Percentiles rank a stretch among this genome's conserved stretches.
Conservation (phyloP, 2,113 vertebrate species). For the Bombycilla garrulus region DNA sequence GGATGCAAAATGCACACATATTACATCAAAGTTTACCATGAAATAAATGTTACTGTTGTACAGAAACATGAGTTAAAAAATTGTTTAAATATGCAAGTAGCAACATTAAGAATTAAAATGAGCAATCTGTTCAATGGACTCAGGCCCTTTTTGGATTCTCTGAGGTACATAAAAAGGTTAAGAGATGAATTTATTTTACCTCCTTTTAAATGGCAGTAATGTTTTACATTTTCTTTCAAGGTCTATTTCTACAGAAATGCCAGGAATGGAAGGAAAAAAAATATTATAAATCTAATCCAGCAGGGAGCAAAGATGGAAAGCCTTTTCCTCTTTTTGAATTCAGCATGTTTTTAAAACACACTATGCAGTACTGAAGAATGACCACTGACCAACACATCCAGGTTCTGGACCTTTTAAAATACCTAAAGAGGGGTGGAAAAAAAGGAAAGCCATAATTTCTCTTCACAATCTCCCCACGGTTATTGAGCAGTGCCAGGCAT, state of each 20-base stretch:
- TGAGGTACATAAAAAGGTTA: constrained; percentile 1
- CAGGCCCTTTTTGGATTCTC: neutral
- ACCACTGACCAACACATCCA: neutral
- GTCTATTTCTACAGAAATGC: neutral
- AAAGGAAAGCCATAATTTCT: neutral
- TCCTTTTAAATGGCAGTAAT: neutral
- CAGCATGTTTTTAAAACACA: neutral
- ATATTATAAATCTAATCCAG: neutral
- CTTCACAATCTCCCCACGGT: neutral
- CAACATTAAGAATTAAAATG: constrained; percentile 29
- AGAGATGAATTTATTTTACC: constrained; percentile 13
- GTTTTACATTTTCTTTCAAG: neutral
- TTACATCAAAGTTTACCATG: constrained; percentile 59
- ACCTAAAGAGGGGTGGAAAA: neutral
- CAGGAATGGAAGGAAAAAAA: neutral
- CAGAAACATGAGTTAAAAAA: neutral
- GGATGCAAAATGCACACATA: constrained; percentile 2
- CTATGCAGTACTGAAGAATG: neutral
- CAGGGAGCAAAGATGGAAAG: neutral
- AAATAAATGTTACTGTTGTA: constrained; percentile 35
- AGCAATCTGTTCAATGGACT: constrained; percentile 24
- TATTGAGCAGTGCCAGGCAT: neutral
- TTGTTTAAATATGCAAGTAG: constrained; percentile 2
- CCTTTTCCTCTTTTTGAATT: neutral
- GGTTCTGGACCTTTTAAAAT: neutral